Conservation (phyloP, 1,140 invertebrate species). For the Hypothenemus hampei region DNA sequence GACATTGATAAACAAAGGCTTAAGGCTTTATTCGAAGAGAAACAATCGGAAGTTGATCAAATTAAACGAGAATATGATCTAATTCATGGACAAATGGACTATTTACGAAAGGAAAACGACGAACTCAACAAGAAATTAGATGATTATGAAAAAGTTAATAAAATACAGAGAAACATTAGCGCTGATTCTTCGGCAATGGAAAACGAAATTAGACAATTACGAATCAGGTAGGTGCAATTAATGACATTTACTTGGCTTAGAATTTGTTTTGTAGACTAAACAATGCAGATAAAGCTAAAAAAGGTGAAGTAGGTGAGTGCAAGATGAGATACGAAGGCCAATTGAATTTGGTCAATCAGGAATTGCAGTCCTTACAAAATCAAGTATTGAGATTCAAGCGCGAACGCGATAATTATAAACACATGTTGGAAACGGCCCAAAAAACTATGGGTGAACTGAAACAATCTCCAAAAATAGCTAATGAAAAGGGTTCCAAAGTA, state of each 20-base stretch:
- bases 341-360: slow-evolving; percentile 77
- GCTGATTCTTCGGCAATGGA: slow-evolving; percentile 69
- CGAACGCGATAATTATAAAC: slow-evolving; percentile 85
- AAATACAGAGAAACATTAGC: slow-evolving; percentile 72
- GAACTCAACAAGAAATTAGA: slow-evolving; percentile 74
- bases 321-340: slow-evolving; percentile 86
- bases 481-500: slow-evolving; percentile 31
- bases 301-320: slow-evolving; percentile 77
- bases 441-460: slow-evolving; percentile 76
- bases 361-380: slow-evolving; percentile 77
- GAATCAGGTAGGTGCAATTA: slow-evolving; percentile 51
- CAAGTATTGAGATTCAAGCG: slow-evolving; percentile 75
- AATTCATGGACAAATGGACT: slow-evolving; percentile 64
- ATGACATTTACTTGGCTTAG: slow-evolving; percentile 1
- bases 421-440: slow-evolving; percentile 82
- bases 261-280: slow-evolving; percentile 52
- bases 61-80: slow-evolving; percentile 68
- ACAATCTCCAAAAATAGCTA: slow-evolving; percentile 39
- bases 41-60: slow-evolving; percentile 67
- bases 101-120: slow-evolving; percentile 70
- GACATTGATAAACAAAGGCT: slow-evolving; percentile 63
- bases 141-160: slow-evolving; percentile 79
- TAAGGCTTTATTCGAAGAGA: slow-evolving; percentile 65
- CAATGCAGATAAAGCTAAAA: slow-evolving; percentile 73
- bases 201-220: slow-evolving; percentile 66